Evolutionary conservation across 1,140 invertebrate genomes (phyloP), one percentile per base, ranked within the genome.

Genomic region (Dreissena polymorpha): DNA sequence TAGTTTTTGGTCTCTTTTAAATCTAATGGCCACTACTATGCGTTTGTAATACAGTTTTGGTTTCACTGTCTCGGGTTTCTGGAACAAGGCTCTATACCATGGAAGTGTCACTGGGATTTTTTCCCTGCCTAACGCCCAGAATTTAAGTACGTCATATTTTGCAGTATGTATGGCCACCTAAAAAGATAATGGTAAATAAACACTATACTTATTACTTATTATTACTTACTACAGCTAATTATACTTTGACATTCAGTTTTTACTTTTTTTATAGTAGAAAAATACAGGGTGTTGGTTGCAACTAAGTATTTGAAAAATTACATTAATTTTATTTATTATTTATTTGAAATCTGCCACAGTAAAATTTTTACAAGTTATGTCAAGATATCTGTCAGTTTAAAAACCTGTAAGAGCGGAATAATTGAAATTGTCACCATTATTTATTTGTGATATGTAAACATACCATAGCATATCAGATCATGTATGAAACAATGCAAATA

Each of bases 121-220:
- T 60, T 91, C 90, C 65, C 87, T 87, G 10, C 92, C 92, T 12
- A 93, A 82, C 6, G 88, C 90, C 91, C 91, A 93, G 55, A 90
- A 91, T n/a, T 87, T 86, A 16, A 93, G 69, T 29, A 92, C 83
- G 80, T 92, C 91, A 85, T 92, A 93, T 14, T 91, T 87, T 70
- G 86, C 70, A n/a, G 77, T 77, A 70, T 92, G 85, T 18, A 92
- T 89, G 64, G 81, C 88, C 3, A 93, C 90, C 91, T 93, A n/a
- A n/a, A n/a, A n/a, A n/a, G n/a, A n/a, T n/a, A n/a, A n/a, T n/a
- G 72, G 86, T 73, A 76, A 14, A 79, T 39, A 39, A 83, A 64
- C 53, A 13, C 25, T 39, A 39, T 8, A 39, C 39, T 39, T 39
- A n/a, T n/a, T n/a, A n/a, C n/a, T n/a, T n/a, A n/a, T n/a, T n/a